A percentile compares a stretch with the other conserved stretches of the same genome.
phyloP scores from a whole-genome alignment of 2,888 invertebrate genomes.

The Sussaba pulchella region DNA sequence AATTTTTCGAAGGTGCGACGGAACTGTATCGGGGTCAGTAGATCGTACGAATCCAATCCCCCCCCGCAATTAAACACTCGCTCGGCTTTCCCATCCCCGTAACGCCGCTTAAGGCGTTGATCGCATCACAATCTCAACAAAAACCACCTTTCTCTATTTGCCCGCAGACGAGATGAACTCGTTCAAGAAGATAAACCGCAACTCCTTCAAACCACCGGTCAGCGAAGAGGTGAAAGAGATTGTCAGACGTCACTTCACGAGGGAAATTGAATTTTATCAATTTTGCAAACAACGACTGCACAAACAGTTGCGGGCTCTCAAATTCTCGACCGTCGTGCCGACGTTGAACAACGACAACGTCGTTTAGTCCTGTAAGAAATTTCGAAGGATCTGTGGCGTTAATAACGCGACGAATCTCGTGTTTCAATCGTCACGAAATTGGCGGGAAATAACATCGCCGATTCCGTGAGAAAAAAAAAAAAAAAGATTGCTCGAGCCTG shows the following conservation, averaged over 20 bases:
- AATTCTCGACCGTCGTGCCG: conserved; percentile 84
- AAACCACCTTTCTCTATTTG: conserved; percentile 75
- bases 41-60: neutral
- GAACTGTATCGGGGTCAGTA: conserved; percentile 92
- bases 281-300: conserved; percentile 94
- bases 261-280: conserved; percentile 96
- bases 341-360: conserved; percentile 47
- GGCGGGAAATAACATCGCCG: too few species aligned
- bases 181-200: conserved; percentile 92
- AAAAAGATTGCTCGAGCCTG: neutral
- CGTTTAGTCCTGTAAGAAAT: conserved; percentile 16
- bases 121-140: too few species aligned
- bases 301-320: conserved; percentile 91
- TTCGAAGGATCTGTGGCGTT: too few species aligned
- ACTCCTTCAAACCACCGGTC: conserved; percentile 94
- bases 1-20: conserved; percentile 92
- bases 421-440: too few species aligned
- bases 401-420: too few species aligned
- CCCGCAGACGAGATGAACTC: conserved; percentile 90
- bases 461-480: conserved; percentile 6
- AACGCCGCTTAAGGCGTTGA: neutral
- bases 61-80: neutral
- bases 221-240: conserved; percentile 94
- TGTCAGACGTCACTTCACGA: conserved; percentile 93
- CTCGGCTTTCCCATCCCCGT: conserved; percentile 15